Conservation (phyloP, 1,140 invertebrate species). For the Charaxes varanes region DNA sequence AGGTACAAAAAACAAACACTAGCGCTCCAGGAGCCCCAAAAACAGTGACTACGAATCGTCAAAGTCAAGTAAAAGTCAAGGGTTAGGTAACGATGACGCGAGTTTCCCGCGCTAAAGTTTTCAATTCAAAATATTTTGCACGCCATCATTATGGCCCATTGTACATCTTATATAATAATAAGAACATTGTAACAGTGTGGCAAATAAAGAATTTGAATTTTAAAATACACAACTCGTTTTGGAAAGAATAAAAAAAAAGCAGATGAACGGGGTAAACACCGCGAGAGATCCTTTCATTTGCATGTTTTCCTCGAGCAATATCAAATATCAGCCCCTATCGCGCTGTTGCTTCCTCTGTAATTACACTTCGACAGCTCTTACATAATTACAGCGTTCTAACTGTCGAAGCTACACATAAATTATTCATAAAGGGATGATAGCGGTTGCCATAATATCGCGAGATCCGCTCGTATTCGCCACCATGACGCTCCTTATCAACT, state of each 20-base stretch:
- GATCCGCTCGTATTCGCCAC: conserved; percentile 28
- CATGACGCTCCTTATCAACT: conserved; percentile 8
- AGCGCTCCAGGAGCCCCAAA: too few species aligned
- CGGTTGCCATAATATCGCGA: conserved; percentile 36
- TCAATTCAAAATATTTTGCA: too few species aligned
- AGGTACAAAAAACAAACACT: too few species aligned
- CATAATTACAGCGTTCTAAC: conserved; percentile 34
- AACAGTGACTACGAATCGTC: too few species aligned
- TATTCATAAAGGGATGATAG: conserved; percentile 51
- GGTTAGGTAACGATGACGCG: too few species aligned
- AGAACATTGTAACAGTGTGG: too few species aligned
- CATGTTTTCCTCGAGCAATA: conserved; percentile 49
- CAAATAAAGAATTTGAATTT: too few species aligned
- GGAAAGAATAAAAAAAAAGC: conserved; percentile 1
- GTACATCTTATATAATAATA: too few species aligned
- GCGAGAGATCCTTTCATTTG: conserved; percentile 46
- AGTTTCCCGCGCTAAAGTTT: too few species aligned
- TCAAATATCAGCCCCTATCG: conserved; percentile 42
- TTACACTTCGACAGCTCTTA: conserved; percentile 46
- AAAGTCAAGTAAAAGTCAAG: too few species aligned
- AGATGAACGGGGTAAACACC: conserved; percentile 4
- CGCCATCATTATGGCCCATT: too few species aligned
- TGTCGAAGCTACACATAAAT: conserved; percentile 36
- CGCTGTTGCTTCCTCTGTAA: conserved; percentile 34
- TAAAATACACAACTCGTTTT: too few species aligned